A percentile compares a stretch with the other conserved stretches of the same genome.
Conservation (phyloP, 2,888 invertebrate species). For the Rotaria macrura region DNA sequence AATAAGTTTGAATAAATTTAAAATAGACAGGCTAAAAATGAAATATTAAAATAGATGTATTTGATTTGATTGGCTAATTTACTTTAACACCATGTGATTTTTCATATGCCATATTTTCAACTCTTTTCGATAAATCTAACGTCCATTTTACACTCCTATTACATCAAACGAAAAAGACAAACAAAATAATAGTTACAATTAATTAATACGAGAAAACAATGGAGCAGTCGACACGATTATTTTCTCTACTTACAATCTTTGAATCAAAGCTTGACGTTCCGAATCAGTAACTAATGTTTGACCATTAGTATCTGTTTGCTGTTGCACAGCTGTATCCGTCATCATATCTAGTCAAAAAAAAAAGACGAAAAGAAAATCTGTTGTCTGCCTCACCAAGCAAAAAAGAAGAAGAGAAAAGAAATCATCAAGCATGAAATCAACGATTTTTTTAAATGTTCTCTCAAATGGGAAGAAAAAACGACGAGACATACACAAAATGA, state of each 20-base stretch:
- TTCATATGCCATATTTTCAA: neutral
- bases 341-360: neutral
- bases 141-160: neutral
- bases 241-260: neutral
- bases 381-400: neutral
- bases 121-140: neutral
- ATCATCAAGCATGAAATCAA: neutral
- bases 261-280: neutral
- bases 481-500: neutral
- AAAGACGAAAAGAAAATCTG: neutral
- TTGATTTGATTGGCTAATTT: neutral
- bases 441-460: neutral
- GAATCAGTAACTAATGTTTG: neutral
- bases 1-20: neutral
- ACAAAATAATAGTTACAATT: too few species aligned
- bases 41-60: neutral
- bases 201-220: neutral
- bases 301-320: neutral
- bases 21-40: neutral
- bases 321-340: neutral
- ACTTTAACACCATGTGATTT: neutral
- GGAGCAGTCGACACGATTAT: too few species aligned
- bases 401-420: neutral
- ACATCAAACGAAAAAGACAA: neutral
- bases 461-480: neutral